phyloP scores from a whole-genome alignment of 2,888 invertebrate species.

The Chironomus tentans region DNA sequence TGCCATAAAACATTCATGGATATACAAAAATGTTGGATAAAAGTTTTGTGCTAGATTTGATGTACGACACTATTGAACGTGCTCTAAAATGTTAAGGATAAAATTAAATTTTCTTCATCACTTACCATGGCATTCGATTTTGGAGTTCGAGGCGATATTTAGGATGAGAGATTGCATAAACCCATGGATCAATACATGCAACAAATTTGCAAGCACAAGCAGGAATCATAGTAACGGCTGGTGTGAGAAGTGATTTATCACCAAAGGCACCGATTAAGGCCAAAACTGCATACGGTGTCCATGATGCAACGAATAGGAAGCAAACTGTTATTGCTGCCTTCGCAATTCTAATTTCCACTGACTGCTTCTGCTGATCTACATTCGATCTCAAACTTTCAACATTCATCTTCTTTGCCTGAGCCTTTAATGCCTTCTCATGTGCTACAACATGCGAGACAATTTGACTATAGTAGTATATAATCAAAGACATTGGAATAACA shows the following conservation, averaged over 20 bases:
- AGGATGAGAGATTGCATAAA: conserved; percentile 86
- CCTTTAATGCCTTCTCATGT: conserved; percentile 70
- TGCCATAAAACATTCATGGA: no score
- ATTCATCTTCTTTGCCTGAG: conserved; percentile 80
- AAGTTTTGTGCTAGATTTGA: no score
- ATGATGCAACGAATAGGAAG: conserved; percentile 74
- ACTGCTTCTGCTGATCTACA: conserved; percentile 49
- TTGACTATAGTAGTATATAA: conserved; percentile 76
- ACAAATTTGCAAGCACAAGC: conserved; percentile 80
- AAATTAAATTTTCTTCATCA: not conserved
- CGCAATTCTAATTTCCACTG: conserved; percentile 76
- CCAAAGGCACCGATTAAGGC: conserved; percentile 77
- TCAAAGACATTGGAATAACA: conserved; percentile 64
- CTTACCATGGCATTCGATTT: conserved; percentile 63
- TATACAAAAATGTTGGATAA: no score
- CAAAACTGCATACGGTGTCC: conserved; percentile 83
- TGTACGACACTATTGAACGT: no score
- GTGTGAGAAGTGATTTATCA: conserved; percentile 60
- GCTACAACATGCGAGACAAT: conserved; percentile 79
- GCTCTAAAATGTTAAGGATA: not conserved
- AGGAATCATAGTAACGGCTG: conserved; percentile 72
- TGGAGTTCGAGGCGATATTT: conserved; percentile 74
- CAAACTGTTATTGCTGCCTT: conserved; percentile 83
- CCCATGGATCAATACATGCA: conserved; percentile 85
- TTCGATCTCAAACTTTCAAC: conserved; percentile 67